Evolutionary conservation across 2,797 vertebrate species (phyloP).

Genomic region (Microhierax caerulescens): DNA sequence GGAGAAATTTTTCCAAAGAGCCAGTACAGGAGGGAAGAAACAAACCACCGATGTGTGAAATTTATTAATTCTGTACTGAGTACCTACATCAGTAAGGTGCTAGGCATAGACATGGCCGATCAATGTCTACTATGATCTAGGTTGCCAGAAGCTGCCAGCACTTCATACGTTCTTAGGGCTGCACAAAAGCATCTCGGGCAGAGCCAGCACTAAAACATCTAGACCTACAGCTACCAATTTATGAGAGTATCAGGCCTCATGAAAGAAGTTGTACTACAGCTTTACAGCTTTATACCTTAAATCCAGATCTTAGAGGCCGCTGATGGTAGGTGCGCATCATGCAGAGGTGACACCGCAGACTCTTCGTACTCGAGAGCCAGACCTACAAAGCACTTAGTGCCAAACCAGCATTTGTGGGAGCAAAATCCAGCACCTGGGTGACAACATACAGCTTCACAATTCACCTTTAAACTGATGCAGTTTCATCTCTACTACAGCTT

Average conservation of each 20-base stretch:
- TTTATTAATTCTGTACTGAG: background rate
- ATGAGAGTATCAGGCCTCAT: background rate
- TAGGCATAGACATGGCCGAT: background rate
- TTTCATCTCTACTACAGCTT: background rate
- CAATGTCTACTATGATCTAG: too few species aligned
- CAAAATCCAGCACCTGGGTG: fast-evolving
- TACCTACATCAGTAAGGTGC: background rate
- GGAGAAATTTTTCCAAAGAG: background rate
- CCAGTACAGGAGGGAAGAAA: background rate
- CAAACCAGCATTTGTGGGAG: background rate
- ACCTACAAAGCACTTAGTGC: background rate
- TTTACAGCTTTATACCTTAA: background rate
- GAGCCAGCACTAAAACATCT: background rate
- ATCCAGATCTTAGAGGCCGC: background rate
- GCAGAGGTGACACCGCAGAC: background rate
- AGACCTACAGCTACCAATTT: background rate
- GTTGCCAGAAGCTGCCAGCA: background rate
- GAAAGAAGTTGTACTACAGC: background rate
- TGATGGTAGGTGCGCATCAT: fast-evolving
- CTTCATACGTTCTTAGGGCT: background rate
- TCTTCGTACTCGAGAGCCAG: background rate
- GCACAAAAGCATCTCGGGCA: background rate
- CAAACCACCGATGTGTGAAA: background rate
- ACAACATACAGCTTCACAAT: background rate
- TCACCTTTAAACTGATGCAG: background rate